Percentiles rank a stretch among this genome's conserved stretches.
Conservation (phyloP, 2,888 invertebrate species). For the Dione vanillae region DNA sequence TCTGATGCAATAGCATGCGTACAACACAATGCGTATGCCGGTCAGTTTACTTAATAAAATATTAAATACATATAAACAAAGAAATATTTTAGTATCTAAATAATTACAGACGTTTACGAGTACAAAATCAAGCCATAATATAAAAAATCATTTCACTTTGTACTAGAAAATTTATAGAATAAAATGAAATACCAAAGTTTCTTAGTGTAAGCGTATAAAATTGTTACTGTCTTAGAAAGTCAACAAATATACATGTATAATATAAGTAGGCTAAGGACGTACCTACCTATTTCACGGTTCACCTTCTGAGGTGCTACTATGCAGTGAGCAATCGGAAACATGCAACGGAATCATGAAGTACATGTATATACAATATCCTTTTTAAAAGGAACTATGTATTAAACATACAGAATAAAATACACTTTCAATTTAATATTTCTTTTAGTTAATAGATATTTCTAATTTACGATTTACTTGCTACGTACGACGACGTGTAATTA, state of each 20-base stretch:
- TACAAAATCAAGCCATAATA: neutral
- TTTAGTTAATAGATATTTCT: too few species aligned
- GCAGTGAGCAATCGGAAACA: conserved; percentile 39
- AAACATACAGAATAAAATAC: neutral
- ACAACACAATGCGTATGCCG: neutral
- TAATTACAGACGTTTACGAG: neutral
- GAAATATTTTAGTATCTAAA: neutral
- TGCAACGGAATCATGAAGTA: conserved; percentile 34
- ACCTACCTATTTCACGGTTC: conserved; percentile 28
- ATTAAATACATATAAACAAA: neutral
- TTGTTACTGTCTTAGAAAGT: conserved; percentile 44
- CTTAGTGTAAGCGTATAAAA: neutral
- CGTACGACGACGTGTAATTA: too few species aligned
- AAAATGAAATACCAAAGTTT: neutral
- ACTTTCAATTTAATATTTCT: too few species aligned
- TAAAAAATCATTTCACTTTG: neutral
- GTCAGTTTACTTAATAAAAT: conserved; percentile 2
- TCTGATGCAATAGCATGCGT: conserved; percentile 12
- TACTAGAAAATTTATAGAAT: neutral
- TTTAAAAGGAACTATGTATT: too few species aligned
- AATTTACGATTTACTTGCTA: too few species aligned
- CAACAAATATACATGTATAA: conserved; percentile 38
- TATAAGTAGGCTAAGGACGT: conserved; percentile 49
- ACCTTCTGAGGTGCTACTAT: conserved; percentile 35
- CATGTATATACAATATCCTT: conserved; percentile 1